phyloP scores from a whole-genome alignment of 2,888 invertebrate genomes.

The Ormyrus nitidulus region DNA sequence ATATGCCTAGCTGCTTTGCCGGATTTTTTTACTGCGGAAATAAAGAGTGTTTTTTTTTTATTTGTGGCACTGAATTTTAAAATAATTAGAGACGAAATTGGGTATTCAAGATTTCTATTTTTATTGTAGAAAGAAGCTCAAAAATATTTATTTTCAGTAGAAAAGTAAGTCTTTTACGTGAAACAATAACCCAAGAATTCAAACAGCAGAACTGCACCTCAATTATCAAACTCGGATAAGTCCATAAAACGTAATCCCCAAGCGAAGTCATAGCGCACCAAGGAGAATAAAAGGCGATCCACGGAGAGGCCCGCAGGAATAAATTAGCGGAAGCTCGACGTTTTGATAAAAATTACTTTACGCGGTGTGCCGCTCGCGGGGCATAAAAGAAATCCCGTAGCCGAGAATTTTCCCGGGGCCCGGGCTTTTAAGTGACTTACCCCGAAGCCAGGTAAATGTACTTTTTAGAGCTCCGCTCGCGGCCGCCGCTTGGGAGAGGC shows the following conservation, averaged over 20 bases:
- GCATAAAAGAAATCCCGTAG: conserved; percentile 53
- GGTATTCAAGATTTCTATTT: too few species aligned
- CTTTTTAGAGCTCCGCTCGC: conserved; percentile 47
- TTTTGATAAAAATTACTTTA: conserved; percentile 48
- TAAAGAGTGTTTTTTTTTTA: too few species aligned
- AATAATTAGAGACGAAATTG: too few species aligned
- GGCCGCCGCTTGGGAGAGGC: neutral
- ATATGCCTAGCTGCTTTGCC: too few species aligned
- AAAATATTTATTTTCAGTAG: too few species aligned
- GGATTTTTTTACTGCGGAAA: too few species aligned
- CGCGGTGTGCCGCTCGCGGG: neutral
- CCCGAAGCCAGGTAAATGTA: conserved; percentile 55
- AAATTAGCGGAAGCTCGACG: conserved; percentile 45
- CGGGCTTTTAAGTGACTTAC: conserved; percentile 54
- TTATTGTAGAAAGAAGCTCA: too few species aligned
- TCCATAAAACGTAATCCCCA: too few species aligned
- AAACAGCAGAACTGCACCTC: neutral
- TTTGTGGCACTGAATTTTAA: too few species aligned
- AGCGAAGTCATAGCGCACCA: too few species aligned
- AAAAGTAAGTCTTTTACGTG: too few species aligned
- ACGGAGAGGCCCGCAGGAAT: neutral
- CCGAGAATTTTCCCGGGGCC: conserved; percentile 19
- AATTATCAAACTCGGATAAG: neutral
- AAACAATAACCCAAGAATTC: neutral
- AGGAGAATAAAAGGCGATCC: too few species aligned